A percentile compares a stretch with the other conserved stretches of the same genome.
phyloP scores from a whole-genome alignment of 2,797 vertebrate genomes.

The Sarcoramphus papa region DNA sequence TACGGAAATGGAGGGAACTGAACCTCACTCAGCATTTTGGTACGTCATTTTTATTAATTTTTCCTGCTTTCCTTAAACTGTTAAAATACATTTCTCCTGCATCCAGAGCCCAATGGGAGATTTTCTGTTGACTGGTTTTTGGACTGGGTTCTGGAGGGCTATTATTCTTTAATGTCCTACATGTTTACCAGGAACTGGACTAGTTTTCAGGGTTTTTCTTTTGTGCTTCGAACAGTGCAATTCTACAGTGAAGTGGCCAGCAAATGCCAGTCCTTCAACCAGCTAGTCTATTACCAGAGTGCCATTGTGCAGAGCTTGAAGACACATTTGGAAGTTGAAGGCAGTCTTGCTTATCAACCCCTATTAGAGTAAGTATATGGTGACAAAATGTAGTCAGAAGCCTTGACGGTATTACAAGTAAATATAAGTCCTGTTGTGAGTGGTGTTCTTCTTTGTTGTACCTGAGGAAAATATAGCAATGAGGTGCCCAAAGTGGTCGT shows the following conservation, averaged over 20 bases:
- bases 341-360: conserved; percentile 89
- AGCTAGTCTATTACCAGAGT: conserved; percentile 93
- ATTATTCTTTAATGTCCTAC: neutral
- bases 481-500: neutral
- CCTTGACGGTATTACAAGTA: neutral
- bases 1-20: conserved; percentile 94
- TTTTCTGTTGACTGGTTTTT: neutral
- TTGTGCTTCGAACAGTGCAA: conserved; percentile 73
- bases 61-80: neutral
- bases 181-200: neutral
- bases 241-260: conserved; percentile 87
- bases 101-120: neutral
- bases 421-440: neutral
- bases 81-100: neutral
- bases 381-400: neutral
- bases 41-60: conserved; percentile 60
- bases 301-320: conserved; percentile 88
- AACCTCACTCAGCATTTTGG: conserved; percentile 93
- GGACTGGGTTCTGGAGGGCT: neutral
- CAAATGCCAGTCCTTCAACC: conserved; percentile 94
- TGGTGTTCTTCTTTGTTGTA: neutral
- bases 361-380: conserved; percentile 88
- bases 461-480: neutral
- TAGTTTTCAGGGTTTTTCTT: neutral
- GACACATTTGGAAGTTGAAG: conserved; percentile 82